Conservation (phyloP, 2,113 vertebrate species). For the Gavia stellata region DNA sequence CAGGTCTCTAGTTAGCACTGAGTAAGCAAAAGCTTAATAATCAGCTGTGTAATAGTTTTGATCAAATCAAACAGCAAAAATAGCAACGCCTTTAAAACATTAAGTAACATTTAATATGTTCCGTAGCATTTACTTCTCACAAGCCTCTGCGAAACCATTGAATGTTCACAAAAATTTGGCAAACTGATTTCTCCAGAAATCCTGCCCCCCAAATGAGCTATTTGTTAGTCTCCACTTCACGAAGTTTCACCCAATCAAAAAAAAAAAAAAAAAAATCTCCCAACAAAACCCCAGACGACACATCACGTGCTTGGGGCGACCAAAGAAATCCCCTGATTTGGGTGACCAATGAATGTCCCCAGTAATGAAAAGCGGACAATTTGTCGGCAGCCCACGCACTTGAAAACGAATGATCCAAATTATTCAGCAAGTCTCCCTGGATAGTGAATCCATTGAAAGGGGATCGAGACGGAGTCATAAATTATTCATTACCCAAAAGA, state of each 20-base stretch:
- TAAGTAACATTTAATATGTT: background rate
- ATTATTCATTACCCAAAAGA: slow-evolving; percentile 50
- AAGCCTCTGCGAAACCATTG: background rate
- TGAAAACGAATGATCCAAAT: slow-evolving; percentile 56
- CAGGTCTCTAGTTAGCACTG: background rate
- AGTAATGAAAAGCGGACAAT: slow-evolving; percentile 44
- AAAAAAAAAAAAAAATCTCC: background rate
- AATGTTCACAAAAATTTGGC: background rate
- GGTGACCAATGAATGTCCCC: slow-evolving; percentile 38
- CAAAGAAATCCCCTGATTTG: slow-evolving; percentile 31
- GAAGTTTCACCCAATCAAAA: background rate
- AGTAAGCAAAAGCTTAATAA: background rate
- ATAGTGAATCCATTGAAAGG: slow-evolving; percentile 55
- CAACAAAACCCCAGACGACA: slow-evolving; percentile 20
- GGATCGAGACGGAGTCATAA: slow-evolving; percentile 26
- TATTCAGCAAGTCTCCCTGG: slow-evolving; percentile 52
- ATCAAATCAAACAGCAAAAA: background rate
- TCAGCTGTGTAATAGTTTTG: background rate
- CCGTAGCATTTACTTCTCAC: background rate
- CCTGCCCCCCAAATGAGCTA: background rate
- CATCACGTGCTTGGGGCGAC: background rate
- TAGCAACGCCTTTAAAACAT: background rate
- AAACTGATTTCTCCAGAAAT: background rate
- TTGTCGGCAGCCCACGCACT: slow-evolving; percentile 41
- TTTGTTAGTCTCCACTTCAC: background rate